Percentiles rank a stretch among this genome's conserved stretches.
Evolutionary conservation across 2,113 vertebrate genomes (phyloP).

Genomic region (Ornithorhynchus anatinus): DNA sequence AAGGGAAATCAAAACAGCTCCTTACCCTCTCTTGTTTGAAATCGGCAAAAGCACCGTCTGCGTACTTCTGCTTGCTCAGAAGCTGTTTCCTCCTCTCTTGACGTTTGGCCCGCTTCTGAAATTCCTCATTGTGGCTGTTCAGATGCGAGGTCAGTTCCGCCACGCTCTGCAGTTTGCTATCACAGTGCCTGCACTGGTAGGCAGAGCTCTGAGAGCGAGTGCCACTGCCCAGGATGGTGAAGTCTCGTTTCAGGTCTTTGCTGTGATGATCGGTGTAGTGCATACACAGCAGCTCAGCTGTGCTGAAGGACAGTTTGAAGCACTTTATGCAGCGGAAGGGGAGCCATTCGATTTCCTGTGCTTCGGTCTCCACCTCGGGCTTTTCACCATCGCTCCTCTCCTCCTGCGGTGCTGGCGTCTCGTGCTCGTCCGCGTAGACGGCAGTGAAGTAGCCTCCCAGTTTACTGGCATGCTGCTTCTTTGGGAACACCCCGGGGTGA

Average conservation of each 20-base stretch:
- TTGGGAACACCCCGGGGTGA: constrained; percentile 96
- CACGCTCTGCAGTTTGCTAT: constrained; percentile 84
- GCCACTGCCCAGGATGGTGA: constrained; percentile 77
- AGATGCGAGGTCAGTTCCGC: constrained; percentile 88
- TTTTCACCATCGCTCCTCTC: constrained; percentile 75
- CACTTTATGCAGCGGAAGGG: constrained; percentile 95
- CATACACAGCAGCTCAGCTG: constrained; percentile 87
- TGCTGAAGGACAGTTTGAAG: constrained; percentile 90
- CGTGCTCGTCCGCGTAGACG: constrained; percentile 88
- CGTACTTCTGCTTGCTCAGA: constrained; percentile 87
- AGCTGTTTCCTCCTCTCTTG: constrained; percentile 90
- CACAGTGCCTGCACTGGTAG: constrained; percentile 95
- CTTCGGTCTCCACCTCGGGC: constrained; percentile 75
- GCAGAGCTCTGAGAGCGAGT: constrained; percentile 76
- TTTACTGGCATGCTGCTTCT: constrained; percentile 94
- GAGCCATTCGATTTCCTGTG: constrained; percentile 84
- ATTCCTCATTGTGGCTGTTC: constrained; percentile 91
- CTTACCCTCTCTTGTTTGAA: constrained; percentile 90
- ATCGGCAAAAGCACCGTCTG: constrained; percentile 79
- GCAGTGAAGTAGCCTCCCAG: constrained; percentile 94
- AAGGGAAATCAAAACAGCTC: constrained; percentile 65
- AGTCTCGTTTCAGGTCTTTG: constrained; percentile 93
- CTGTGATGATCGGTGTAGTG: constrained; percentile 95
- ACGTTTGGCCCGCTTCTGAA: constrained; percentile 91
- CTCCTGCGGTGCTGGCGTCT: constrained; percentile 61